phyloP scores from a whole-genome alignment of 1,140 invertebrate genomes.

The Phocides pigmalion region DNA sequence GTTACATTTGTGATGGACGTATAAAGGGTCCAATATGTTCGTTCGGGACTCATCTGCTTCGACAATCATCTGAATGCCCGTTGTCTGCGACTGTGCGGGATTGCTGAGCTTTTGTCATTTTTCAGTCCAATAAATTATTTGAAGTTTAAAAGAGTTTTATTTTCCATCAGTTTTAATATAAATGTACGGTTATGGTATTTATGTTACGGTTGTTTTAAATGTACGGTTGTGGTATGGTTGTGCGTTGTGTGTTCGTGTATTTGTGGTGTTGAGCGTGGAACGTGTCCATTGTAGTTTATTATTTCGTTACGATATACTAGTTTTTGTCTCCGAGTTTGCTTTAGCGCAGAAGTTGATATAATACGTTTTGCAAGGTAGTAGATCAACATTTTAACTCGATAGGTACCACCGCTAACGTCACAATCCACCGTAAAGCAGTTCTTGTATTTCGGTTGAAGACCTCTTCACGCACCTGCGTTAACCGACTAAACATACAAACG shows the following conservation, averaged over 20 bases:
- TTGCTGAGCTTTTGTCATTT: constrained; percentile 19
- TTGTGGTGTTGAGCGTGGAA: background rate
- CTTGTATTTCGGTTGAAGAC: too few relatives aligned
- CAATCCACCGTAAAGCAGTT: too few relatives aligned
- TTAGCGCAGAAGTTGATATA: too few relatives aligned
- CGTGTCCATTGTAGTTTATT: background rate
- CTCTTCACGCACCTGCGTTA: too few relatives aligned
- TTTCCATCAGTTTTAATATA: constrained; percentile 5
- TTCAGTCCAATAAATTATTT: constrained; percentile 25
- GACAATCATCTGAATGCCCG: constrained; percentile 22
- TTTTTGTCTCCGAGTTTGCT: too few relatives aligned
- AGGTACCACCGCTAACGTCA: too few relatives aligned
- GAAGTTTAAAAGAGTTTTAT: constrained; percentile 15
- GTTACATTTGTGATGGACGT: constrained; percentile 2
- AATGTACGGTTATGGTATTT: constrained; percentile 15
- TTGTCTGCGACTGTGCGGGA: constrained; percentile 20
- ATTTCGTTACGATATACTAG: background rate
- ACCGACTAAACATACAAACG: too few relatives aligned
- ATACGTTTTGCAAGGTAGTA: too few relatives aligned
- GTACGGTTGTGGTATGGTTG: too few relatives aligned
- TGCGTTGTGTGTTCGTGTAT: background rate
- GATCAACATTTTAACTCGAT: too few relatives aligned
- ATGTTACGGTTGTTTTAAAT: too few relatives aligned
- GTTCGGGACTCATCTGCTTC: constrained; percentile 22
- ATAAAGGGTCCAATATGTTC: constrained; percentile 18